Conservation (phyloP, 2,797 vertebrate species). For the Rhabdomys pumilio region DNA sequence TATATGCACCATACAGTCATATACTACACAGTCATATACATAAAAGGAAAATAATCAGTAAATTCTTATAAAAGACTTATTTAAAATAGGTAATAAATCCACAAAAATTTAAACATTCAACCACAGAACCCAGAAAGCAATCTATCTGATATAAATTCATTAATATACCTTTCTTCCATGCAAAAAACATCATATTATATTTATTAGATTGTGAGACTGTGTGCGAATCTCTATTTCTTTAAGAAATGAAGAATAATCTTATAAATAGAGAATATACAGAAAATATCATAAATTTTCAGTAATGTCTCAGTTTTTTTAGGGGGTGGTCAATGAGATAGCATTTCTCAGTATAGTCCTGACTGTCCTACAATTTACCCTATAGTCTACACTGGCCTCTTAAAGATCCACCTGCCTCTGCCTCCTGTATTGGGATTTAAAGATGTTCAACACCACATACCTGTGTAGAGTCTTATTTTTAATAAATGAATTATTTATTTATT, state of each 20-base stretch:
- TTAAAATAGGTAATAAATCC: not conserved
- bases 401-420: not conserved
- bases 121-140: conserved; percentile 16
- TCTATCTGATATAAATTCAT: conserved; percentile 20
- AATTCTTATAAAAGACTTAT: not conserved
- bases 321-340: not conserved
- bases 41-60: not conserved
- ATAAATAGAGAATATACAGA: conserved; percentile 21
- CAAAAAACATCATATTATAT: conserved; percentile 16
- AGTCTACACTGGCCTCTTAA: not conserved
- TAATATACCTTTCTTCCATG: conserved; percentile 1
- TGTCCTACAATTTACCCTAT: too few species aligned
- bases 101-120: conserved; percentile 60
- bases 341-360: not conserved
- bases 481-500: not conserved
- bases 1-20: not conserved
- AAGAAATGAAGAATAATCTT: conserved; percentile 7
- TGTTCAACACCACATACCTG: not conserved
- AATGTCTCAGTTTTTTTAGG: not conserved
- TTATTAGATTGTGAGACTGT: conserved; percentile 35
- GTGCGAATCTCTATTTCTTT: not conserved
- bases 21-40: not conserved
- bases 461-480: conserved; percentile 6
- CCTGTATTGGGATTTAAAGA: not conserved
- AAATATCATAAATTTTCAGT: not conserved